These are phyloP conservation scores for Drosophila falleni DNA, from an alignment of 2,888 invertebrate species.

Conservation along the genomic window DNA sequence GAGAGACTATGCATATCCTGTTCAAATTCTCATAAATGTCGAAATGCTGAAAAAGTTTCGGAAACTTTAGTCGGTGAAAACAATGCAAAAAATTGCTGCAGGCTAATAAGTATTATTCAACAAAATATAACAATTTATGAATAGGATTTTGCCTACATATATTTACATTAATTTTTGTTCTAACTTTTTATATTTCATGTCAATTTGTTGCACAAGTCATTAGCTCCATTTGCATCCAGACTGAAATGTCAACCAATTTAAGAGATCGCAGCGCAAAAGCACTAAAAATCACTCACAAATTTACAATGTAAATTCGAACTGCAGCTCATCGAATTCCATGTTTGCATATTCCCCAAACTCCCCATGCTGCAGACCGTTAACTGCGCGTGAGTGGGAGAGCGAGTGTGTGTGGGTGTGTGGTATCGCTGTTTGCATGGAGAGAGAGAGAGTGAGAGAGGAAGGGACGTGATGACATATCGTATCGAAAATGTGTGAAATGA, in stretches of 20 bases:
- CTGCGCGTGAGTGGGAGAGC: not conserved
- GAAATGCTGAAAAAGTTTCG: conserved; percentile 26
- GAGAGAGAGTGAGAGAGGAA: not conserved
- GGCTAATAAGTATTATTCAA: conserved; percentile 28
- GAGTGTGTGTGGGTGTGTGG: not conserved
- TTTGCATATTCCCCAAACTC: conserved; percentile 32
- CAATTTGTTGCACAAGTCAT: conserved; percentile 46
- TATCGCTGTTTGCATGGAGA: not conserved
- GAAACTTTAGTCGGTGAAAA: conserved; percentile 50
- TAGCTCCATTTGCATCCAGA: conserved; percentile 45
- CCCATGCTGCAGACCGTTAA: not conserved
- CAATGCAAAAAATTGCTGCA: conserved; percentile 9
- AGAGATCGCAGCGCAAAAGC: conserved; percentile 38
- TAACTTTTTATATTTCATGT: not conserved
- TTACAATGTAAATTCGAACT: conserved; percentile 63
- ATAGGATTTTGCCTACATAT: not conserved
- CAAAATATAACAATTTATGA: conserved; percentile 24
- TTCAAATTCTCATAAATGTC: conserved; percentile 53
- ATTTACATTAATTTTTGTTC: not conserved
- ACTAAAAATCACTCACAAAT: conserved; percentile 68
- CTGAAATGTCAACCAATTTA: conserved; percentile 49
- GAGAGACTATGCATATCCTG: conserved; percentile 3
- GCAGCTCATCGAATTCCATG: conserved; percentile 55
- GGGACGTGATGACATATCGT: conserved; percentile 17
- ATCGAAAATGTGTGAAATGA: conserved; percentile 71